Evolutionary conservation across 2,888 invertebrate species (phyloP), one percentile per base, ranked within the genome.

Genomic region (Leucophenga maculata): DNA sequence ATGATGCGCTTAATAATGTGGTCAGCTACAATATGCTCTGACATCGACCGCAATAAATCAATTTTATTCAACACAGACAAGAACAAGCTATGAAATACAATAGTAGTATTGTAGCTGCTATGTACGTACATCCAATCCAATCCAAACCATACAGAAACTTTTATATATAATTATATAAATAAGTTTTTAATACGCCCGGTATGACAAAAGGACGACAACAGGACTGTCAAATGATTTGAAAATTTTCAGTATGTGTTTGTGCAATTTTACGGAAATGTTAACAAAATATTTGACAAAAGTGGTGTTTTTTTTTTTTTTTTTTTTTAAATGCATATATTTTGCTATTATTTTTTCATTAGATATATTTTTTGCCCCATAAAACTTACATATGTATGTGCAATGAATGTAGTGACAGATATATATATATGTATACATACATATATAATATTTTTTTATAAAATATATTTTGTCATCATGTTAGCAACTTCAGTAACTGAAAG

Each of bases 401-500:
- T 18, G 18, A 18, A 14, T 55, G 54, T 26, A 26, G 26, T 26
- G 26, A 26, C 2, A 3, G 26, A 26, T 3, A 26, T 26, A 26
- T n/a, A 11, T 39, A 39, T 39, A 39, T 32, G 8, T 8, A 39
- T 39, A 6, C 8, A 6, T 39, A 8, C 8, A 6, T 39, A 1
- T 39, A 11, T 3, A 39, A 8, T 39, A 6, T 39, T 39, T 39
- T 39, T 39, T 39, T 39, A 6, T 39, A 6, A 6, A 11, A 39
- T 39, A 52, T 16, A 52, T n/a, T 20, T 16, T 13, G 16, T 60
- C 60, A 60, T 60, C 60, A 60, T 60, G 60, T 60, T 39, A 32
- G 39, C 60, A 60, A 60, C 60, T 18, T 39, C 62, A 52, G 46
- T 52, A 71, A 76, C 74, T 75, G 32, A 72, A 77, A 77, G 73